Evolutionary conservation across 2,888 invertebrate genomes (phyloP).

Genomic region (Pomacea canaliculata): DNA sequence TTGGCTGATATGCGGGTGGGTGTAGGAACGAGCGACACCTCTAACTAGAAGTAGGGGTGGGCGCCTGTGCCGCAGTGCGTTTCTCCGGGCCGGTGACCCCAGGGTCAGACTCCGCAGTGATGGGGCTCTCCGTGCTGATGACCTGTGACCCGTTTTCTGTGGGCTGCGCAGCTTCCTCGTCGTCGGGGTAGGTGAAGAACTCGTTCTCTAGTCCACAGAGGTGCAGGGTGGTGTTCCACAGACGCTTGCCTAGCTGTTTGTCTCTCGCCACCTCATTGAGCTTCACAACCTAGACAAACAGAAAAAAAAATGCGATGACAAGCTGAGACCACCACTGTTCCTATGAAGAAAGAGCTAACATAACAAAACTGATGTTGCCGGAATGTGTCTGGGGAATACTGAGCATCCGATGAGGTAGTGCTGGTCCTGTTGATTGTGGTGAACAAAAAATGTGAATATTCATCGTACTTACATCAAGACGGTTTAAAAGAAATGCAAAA

Average conservation of each 20-base stretch:
- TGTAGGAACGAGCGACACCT: too few relatives aligned
- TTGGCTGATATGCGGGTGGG: too few relatives aligned
- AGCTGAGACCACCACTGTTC: background rate
- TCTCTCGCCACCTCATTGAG: conserved; percentile 43
- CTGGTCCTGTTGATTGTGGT: too few relatives aligned
- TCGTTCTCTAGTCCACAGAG: conserved; percentile 48
- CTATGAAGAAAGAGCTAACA: too few relatives aligned
- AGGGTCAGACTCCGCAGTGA: background rate
- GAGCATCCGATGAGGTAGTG: too few relatives aligned
- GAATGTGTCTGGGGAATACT: too few relatives aligned
- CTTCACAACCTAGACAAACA: conserved; percentile 28
- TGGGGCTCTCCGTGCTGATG: background rate
- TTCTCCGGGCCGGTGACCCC: background rate
- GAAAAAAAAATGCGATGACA: background rate
- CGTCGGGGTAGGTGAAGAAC: conserved; percentile 30
- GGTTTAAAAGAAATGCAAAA: too few relatives aligned
- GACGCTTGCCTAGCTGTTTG: conserved; percentile 41
- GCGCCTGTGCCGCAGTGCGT: background rate
- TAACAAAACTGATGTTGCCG: too few relatives aligned
- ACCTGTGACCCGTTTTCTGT: conserved; percentile 12
- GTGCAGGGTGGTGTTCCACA: conserved; percentile 55
- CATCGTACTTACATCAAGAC: too few relatives aligned
- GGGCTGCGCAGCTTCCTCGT: conserved; percentile 19
- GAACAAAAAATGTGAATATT: too few relatives aligned
- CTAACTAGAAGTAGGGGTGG: background rate